These are phyloP conservation scores for Saturnia pavonia DNA, from an alignment of 2,888 invertebrate species.

Conservation along the genomic window DNA sequence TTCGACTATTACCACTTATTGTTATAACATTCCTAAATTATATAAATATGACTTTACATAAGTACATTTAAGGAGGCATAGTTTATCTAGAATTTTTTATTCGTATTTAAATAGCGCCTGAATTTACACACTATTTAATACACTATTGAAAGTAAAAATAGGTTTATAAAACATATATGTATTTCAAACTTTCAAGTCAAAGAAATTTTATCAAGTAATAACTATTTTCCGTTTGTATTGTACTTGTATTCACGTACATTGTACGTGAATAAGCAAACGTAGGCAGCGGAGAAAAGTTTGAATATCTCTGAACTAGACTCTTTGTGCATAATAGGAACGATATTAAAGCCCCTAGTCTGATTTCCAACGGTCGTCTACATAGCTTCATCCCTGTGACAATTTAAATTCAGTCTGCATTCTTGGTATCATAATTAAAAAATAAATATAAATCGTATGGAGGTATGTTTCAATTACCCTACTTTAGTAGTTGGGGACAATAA, in stretches of 20 bases:
- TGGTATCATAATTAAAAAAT: conserved; percentile 31
- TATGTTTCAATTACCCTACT: too few relatives aligned
- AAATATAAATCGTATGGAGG: conserved; percentile 16
- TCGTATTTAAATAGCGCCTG: too few relatives aligned
- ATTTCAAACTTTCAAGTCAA: too few relatives aligned
- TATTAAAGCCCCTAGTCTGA: conserved; percentile 25
- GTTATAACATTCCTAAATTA: too few relatives aligned
- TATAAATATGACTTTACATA: too few relatives aligned
- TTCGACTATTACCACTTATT: too few relatives aligned
- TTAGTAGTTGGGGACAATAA: too few relatives aligned
- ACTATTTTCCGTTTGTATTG: not conserved
- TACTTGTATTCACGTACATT: not conserved
- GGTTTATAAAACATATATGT: not conserved
- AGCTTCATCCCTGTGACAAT: conserved; percentile 24
- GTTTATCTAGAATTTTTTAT: too few relatives aligned
- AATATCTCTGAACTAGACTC: conserved; percentile 4
- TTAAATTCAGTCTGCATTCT: conserved; percentile 32
- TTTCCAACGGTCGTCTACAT: conserved; percentile 19
- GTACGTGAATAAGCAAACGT: not conserved
- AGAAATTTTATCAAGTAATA: not conserved
- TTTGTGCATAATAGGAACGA: conserved; percentile 23
- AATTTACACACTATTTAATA: too few relatives aligned
- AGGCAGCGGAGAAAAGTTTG: not conserved
- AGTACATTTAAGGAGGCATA: too few relatives aligned
- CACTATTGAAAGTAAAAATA: too few relatives aligned